Conservation (phyloP, 2,888 invertebrate species). For the Glaucopsyche alexis region DNA sequence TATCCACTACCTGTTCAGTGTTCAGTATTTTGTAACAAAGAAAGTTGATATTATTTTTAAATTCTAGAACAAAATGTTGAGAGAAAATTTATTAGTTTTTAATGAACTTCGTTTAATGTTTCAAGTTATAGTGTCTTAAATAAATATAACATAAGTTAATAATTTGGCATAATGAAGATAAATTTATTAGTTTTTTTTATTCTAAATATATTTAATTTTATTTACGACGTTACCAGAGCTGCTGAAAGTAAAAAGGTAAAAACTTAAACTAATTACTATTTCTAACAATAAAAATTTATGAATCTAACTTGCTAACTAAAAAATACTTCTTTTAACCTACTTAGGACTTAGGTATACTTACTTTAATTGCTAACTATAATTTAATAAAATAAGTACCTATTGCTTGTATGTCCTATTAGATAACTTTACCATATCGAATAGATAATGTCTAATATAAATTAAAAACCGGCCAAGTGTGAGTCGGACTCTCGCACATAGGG, state of each 20-base stretch:
- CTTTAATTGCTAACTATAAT: no score
- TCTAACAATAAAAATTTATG: no score
- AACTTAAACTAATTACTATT: conserved; percentile 29
- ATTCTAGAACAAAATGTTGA: conserved; percentile 64
- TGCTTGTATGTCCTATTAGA: no score
- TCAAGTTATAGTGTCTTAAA: conserved; percentile 58
- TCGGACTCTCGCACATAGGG: no score
- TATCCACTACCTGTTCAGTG: conserved; percentile 43
- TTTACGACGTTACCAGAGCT: conserved; percentile 58
- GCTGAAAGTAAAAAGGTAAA: conserved; percentile 66
- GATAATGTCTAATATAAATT: no score
- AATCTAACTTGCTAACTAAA: no score
- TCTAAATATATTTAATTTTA: conserved; percentile 61
- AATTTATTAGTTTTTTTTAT: conserved; percentile 57
- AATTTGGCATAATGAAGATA: conserved; percentile 61
- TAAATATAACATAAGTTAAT: conserved; percentile 43
- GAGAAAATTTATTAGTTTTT: conserved; percentile 50
- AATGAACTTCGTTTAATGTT: conserved; percentile 56
- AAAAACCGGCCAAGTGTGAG: no score
- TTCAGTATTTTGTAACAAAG: conserved; percentile 45
- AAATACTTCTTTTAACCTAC: no score
- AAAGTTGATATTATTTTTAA: conserved; percentile 47
- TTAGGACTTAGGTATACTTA: no score
- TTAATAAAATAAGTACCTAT: no score
- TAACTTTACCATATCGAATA: no score